Percentiles rank a stretch among this genome's conserved stretches.
Evolutionary conservation across 2,797 vertebrate genomes (phyloP).

Genomic region (Hoplostethus atlanticus): DNA sequence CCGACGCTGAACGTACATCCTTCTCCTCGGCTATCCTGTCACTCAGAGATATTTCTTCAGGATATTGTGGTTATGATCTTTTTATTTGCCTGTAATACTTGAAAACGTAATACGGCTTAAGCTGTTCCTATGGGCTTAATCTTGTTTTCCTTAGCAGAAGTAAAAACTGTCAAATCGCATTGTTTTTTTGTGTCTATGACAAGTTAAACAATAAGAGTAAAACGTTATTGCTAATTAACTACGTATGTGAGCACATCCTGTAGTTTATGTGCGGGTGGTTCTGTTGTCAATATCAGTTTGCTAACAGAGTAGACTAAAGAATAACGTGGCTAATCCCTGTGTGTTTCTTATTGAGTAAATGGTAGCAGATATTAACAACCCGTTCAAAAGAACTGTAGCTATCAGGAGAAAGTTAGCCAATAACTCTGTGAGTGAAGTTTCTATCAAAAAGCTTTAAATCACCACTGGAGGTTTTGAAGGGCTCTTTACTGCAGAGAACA

Average conservation of each 20-base stretch:
- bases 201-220: not conserved
- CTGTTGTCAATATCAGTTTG: slow-evolving; percentile 41
- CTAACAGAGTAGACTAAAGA: slow-evolving; percentile 37
- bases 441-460: slow-evolving; percentile 66
- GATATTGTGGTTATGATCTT: slow-evolving; percentile 54
- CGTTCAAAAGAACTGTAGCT: slow-evolving; percentile 59
- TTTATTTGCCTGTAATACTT: slow-evolving; percentile 30
- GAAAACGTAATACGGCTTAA: slow-evolving; percentile 24
- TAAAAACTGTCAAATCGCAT: slow-evolving; percentile 7
- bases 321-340: slow-evolving; percentile 8
- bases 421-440: slow-evolving; percentile 61
- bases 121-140: slow-evolving; percentile 12
- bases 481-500: slow-evolving; percentile 53
- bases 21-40: slow-evolving; percentile 65
- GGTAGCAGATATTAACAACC: slow-evolving; percentile 11
- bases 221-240: slow-evolving; percentile 9
- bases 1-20: slow-evolving; percentile 72
- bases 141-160: slow-evolving; percentile 11
- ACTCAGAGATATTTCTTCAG: slow-evolving; percentile 37
- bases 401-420: slow-evolving; percentile 58
- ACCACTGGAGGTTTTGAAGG: slow-evolving; percentile 59
- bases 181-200: slow-evolving; percentile 5
- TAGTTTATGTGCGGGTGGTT: slow-evolving; percentile 28
- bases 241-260: slow-evolving; percentile 31
- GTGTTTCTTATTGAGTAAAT: slow-evolving; percentile 38